Evolutionary conservation across 1,140 invertebrate species (phyloP).

Genomic region (Thaumatotibia leucotreta): DNA sequence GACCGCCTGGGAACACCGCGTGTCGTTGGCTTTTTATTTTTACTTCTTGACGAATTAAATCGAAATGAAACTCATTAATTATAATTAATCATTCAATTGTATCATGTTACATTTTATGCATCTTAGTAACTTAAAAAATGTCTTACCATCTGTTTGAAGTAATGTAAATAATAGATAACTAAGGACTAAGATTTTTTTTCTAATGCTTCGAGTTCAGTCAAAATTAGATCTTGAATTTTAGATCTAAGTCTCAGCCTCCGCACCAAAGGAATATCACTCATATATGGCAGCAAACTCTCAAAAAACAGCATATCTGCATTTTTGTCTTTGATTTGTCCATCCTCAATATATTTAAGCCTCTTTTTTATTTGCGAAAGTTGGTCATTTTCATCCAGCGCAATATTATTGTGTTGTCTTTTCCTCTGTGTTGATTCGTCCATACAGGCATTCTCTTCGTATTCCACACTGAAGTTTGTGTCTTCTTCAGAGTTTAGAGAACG

Average conservation of each 20-base stretch:
- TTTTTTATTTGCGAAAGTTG: not conserved
- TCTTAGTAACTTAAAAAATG: too few relatives aligned
- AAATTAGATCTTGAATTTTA: conserved; percentile 25
- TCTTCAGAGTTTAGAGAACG: not conserved
- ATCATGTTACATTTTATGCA: too few relatives aligned
- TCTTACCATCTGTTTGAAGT: too few relatives aligned
- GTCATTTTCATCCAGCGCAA: not conserved
- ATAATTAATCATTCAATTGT: too few relatives aligned
- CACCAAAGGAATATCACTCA: conserved; percentile 19
- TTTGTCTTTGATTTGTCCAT: not conserved
- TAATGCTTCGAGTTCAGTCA: conserved; percentile 10
- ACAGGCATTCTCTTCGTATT: not conserved
- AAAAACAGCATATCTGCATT: conserved; percentile 25
- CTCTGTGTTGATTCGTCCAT: not conserved
- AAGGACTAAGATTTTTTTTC: not conserved
- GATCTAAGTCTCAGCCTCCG: conserved; percentile 20
- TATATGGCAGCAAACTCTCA: conserved; percentile 23
- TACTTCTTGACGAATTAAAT: too few relatives aligned
- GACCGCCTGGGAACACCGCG: conserved; percentile 12
- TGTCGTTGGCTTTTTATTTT: conserved; percentile 5
- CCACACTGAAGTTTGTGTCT: not conserved
- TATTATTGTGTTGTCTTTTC: not conserved
- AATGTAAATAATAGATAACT: too few relatives aligned
- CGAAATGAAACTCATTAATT: too few relatives aligned
- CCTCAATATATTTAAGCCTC: not conserved